Evolutionary conservation across 2,113 vertebrate genomes (phyloP), one percentile per base, ranked within the genome.

Genomic region (Grammatotria lemairii): DNA sequence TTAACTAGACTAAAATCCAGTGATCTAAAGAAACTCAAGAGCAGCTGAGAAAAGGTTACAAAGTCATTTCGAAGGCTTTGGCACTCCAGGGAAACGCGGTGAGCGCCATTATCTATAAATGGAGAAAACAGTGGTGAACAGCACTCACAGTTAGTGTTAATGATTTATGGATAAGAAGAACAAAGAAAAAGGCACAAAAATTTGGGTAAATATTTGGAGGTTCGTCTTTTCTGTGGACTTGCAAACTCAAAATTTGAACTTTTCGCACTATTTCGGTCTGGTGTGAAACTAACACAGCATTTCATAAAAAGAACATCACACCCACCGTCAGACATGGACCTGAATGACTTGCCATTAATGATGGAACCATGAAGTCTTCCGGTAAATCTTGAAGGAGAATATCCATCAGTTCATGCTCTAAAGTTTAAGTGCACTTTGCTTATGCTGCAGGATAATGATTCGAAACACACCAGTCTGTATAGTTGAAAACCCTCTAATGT

Each of bases 241-340:
- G 33, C 63, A 68, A 68, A 70, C 12, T 23, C n/a, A 16, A 42
- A 70, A 70, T 40, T 0, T 4, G n/a, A 42, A 42, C 38, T 23
- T 23, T 70, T 23, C 0, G 1, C 8, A 23, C 38, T 23, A 42
- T 70, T 70, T 70, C 2, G 0, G 35, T 68, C n/a, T 23, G 13
- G 8, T 16, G 12, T 70, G n/a, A 42, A 70, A 42, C 1, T 70
- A 4, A 40, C 4, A 23, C 35, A 68, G 35, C 2, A 42, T 70
- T 42, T 70, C n/a, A 70, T 42, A 42, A 16, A 9, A 3, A 23
- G 12, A 23, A 42, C 38, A 42, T 70, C 21, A 45, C 0, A 26
- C 38, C 35, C n/a, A 68, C 21, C 9, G 13, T 26, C 38, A 45
- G 21, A 73, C 68, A 73, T 73, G 38, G 35, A 5, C 33, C 19